Conservation (phyloP, 2,113 vertebrate genomes). For the Myotis davidii region DNA sequence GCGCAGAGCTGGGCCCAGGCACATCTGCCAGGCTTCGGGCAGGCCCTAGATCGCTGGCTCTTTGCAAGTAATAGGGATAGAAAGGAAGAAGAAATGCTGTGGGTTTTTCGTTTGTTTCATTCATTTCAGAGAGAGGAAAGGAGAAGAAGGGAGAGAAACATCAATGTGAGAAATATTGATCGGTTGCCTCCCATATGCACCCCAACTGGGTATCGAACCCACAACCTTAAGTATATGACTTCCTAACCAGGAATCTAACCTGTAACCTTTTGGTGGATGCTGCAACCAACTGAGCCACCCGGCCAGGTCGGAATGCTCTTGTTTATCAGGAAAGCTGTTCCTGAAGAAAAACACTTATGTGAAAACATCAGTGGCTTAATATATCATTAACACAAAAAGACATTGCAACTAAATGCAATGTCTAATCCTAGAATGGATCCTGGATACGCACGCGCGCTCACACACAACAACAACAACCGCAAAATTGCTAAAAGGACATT, state of each 20-base stretch:
- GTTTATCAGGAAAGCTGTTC: constrained; percentile 51
- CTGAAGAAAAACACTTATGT: constrained; percentile 38
- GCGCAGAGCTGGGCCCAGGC: neutral
- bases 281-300: neutral
- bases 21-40: neutral
- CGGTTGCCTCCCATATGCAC: neutral
- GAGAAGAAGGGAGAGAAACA: too few relatives aligned
- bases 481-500: neutral
- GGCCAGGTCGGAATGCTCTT: neutral
- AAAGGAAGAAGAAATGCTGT: neutral
- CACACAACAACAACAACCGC: neutral
- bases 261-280: neutral
- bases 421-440: constrained; percentile 20
- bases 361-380: constrained; percentile 38
- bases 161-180: neutral
- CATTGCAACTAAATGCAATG: constrained; percentile 23
- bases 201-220: neutral
- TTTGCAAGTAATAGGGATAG: neutral
- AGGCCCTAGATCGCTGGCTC: neutral
- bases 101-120: neutral
- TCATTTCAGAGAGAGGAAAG: neutral
- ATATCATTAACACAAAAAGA: constrained; percentile 20
- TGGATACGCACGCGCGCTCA: neutral
- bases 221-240: neutral
- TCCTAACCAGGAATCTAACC: too few relatives aligned